A percentile compares a stretch with the other conserved stretches of the same genome.
phyloP scores from a whole-genome alignment of 2,113 vertebrate genomes.

The Chelonoidis abingdonii region DNA sequence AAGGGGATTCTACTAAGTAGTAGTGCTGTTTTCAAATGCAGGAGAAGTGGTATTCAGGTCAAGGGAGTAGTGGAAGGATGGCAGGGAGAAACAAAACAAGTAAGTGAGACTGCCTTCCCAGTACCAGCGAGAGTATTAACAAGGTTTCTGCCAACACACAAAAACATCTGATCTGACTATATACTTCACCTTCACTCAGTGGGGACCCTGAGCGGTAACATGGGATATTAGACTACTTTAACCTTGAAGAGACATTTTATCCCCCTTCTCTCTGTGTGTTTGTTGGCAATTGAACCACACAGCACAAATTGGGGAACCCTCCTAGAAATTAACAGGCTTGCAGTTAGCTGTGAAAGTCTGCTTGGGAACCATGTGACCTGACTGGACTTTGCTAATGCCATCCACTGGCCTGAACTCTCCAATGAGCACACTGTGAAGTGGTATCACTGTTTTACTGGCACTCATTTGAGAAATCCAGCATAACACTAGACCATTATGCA shows the following conservation, averaged over 20 bases:
- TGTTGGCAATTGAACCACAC: background rate
- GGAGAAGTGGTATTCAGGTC: background rate
- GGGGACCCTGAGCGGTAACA: background rate
- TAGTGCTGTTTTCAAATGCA: background rate
- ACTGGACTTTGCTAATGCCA: background rate
- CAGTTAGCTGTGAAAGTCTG: background rate
- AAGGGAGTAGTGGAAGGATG: background rate
- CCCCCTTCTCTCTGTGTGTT: background rate
- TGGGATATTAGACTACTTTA: background rate
- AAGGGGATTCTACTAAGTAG: background rate
- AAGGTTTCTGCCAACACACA: background rate
- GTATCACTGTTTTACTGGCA: background rate
- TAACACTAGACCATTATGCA: background rate
- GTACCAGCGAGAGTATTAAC: background rate
- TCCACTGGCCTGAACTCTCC: background rate
- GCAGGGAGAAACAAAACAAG: constrained; percentile 6
- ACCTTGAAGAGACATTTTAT: background rate
- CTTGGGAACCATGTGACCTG: background rate
- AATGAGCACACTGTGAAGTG: background rate
- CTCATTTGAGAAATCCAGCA: background rate
- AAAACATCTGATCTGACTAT: background rate
- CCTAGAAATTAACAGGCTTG: constrained; percentile 10
- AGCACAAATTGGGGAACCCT: background rate
- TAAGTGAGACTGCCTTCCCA: constrained; percentile 25
- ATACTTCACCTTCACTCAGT: background rate